Percentiles rank a stretch among this genome's conserved stretches.
Conservation (phyloP, 2,888 invertebrate genomes). For the Agrotis ipsilon region DNA sequence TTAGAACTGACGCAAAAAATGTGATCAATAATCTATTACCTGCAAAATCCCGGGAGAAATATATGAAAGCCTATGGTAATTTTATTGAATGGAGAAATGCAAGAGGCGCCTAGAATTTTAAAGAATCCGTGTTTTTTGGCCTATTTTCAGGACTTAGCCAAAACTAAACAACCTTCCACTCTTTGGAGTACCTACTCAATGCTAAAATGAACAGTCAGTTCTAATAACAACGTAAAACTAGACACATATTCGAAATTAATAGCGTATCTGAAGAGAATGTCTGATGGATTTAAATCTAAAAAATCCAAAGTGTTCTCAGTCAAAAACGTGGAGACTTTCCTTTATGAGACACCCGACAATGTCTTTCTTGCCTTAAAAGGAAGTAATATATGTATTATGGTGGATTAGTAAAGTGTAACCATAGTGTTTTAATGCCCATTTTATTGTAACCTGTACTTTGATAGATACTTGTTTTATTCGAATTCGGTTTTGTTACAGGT, state of each 20-base stretch:
- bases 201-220: too few species aligned
- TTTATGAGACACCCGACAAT: not conserved
- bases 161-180: too few species aligned
- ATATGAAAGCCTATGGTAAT: conserved; percentile 4
- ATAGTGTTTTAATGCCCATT: not conserved
- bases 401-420: not conserved
- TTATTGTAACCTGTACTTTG: too few species aligned
- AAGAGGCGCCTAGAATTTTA: too few species aligned
- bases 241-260: too few species aligned
- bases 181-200: too few species aligned
- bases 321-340: conserved; percentile 1
- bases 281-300: conserved; percentile 3
- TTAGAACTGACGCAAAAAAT: conserved; percentile 68
- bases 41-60: conserved; percentile 5
- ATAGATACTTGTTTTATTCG: not conserved
- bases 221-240: too few species aligned
- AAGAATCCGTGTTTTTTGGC: too few species aligned
- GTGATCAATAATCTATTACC: conserved; percentile 44
- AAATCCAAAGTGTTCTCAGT: conserved; percentile 9
- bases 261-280: too few species aligned
- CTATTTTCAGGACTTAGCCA: too few species aligned
- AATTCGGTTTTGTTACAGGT: conserved; percentile 6
- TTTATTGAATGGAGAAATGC: conserved; percentile 4
- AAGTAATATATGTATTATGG: not conserved
- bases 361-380: not conserved